Percentiles rank a stretch among this genome's conserved stretches.
Evolutionary conservation across 2,113 vertebrate genomes (phyloP).

Genomic region (Atlantisia rogersi): DNA sequence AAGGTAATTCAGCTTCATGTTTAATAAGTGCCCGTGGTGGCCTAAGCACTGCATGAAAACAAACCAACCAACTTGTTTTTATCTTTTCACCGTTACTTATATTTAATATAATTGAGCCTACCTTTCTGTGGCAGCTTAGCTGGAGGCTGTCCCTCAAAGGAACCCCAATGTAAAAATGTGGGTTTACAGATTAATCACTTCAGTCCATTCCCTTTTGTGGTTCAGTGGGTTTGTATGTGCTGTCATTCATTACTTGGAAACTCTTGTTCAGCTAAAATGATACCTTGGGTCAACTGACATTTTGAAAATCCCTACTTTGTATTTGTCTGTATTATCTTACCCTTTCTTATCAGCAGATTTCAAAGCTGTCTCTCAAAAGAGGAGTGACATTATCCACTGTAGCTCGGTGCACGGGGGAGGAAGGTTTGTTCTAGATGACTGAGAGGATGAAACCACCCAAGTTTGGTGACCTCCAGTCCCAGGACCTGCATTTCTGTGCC

Average conservation of each 20-base stretch:
- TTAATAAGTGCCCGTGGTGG: not conserved
- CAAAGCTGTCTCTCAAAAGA: not conserved
- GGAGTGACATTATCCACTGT: not conserved
- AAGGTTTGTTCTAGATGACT: not conserved
- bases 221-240: not conserved
- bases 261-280: slow-evolving; percentile 8
- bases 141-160: not conserved
- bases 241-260: slow-evolving; percentile 25
- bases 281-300: not conserved
- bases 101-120: not conserved
- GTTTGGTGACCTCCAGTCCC: not conserved
- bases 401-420: not conserved
- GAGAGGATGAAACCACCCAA: not conserved
- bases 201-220: not conserved
- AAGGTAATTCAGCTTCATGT: not conserved
- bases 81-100: not conserved
- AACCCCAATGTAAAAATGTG: not conserved
- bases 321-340: not conserved
- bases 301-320: slow-evolving; percentile 17
- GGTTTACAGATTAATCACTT: slow-evolving; percentile 43
- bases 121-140: not conserved
- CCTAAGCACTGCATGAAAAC: not conserved
- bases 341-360: not conserved
- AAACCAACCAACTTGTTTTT: not conserved
- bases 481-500: not conserved